Percentiles rank a stretch among this genome's conserved stretches.
Evolutionary conservation across 2,888 invertebrate species (phyloP).

Genomic region (Athrips mouffetella): DNA sequence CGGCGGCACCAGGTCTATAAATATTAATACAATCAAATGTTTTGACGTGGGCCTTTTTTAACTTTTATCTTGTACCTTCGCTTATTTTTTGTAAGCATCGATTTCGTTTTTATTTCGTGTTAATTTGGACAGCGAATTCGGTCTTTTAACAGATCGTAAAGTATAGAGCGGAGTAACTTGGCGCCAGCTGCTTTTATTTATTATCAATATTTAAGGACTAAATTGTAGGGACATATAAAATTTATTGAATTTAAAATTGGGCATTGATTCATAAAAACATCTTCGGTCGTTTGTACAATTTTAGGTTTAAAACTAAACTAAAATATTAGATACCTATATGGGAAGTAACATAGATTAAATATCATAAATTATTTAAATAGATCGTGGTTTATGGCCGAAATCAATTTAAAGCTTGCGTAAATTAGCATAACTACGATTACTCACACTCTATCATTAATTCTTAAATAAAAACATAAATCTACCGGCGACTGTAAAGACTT

Average conservation of each 20-base stretch:
- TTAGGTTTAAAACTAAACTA: neutral
- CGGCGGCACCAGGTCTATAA: constrained; percentile 71
- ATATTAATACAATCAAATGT: constrained; percentile 80
- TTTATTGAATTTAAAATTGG: neutral
- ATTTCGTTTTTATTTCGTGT: constrained; percentile 77
- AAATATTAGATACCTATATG: neutral
- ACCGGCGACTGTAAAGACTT: constrained; percentile 59
- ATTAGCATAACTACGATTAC: constrained; percentile 73
- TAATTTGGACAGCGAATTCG: constrained; percentile 77
- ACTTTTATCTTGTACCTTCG: constrained; percentile 74
- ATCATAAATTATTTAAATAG: constrained; percentile 33
- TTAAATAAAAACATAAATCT: constrained; percentile 78
- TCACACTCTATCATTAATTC: constrained; percentile 70
- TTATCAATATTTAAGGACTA: constrained; percentile 28
- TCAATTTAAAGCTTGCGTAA: constrained; percentile 55
- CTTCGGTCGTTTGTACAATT: neutral
- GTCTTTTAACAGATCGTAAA: constrained; percentile 80
- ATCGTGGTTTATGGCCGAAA: constrained; percentile 40
- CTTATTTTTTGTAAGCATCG: constrained; percentile 70
- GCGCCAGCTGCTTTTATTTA: constrained; percentile 67
- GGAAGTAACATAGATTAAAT: neutral
- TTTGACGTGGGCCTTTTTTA: constrained; percentile 78
- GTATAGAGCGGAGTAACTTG: constrained; percentile 49
- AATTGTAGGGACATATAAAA: constrained; percentile 24
- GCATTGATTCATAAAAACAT: neutral